phyloP scores from a whole-genome alignment of 2,113 vertebrate genomes.

The Tupaia tana region DNA sequence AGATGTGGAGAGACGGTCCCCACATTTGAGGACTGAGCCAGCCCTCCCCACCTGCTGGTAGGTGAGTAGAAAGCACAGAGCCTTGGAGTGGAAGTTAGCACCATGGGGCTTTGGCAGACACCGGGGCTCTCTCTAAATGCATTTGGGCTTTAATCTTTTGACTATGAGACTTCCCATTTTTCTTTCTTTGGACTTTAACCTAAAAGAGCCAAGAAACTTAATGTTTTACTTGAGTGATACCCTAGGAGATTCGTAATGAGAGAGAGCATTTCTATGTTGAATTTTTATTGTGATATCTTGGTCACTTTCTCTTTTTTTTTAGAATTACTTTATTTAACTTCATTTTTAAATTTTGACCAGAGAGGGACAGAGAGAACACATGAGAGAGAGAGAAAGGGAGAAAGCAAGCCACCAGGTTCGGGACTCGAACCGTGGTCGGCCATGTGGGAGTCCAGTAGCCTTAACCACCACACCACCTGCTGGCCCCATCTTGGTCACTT shows the following conservation, averaged over 20 bases:
- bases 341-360: too few species aligned
- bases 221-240: not conserved
- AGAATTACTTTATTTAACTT: too few species aligned
- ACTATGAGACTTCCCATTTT: not conserved
- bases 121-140: not conserved
- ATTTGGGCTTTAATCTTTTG: not conserved
- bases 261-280: not conserved
- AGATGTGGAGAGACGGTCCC: not conserved
- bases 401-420: too few species aligned
- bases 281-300: not conserved
- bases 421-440: too few species aligned
- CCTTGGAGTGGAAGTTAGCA: too few species aligned
- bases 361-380: too few species aligned
- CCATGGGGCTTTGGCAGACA: not conserved
- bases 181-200: constrained; percentile 35
- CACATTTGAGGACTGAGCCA: not conserved
- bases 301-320: not conserved
- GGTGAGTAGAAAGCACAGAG: too few species aligned
- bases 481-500: not conserved
- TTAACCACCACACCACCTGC: too few species aligned
- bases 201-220: constrained; percentile 9
- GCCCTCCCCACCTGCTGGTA: too few species aligned
- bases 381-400: too few species aligned
- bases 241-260: not conserved
- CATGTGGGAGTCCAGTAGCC: too few species aligned